phyloP scores from a whole-genome alignment of 1,140 invertebrate species.

The Dinothrombium tinctorium region DNA sequence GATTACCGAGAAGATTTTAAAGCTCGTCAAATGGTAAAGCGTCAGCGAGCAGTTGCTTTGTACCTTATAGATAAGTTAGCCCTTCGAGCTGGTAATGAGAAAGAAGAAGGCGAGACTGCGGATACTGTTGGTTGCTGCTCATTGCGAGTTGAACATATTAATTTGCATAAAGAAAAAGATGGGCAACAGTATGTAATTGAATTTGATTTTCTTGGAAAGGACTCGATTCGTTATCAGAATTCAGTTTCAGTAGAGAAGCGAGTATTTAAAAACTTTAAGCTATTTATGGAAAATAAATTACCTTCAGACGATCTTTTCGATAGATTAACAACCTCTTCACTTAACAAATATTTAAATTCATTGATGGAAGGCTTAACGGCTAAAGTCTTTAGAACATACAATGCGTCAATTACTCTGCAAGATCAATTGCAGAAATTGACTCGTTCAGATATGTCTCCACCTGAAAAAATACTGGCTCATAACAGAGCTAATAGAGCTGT shows the following conservation, averaged over 20 bases:
- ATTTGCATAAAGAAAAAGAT: constrained; percentile 56
- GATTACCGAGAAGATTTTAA: constrained; percentile 84
- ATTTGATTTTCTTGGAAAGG: constrained; percentile 93
- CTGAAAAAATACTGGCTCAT: constrained; percentile 69
- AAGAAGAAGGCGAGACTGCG: constrained; percentile 88
- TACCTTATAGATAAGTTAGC: constrained; percentile 96
- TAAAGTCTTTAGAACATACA: constrained; percentile 99
- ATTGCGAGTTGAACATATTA: constrained; percentile 86
- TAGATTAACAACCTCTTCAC: constrained; percentile 73
- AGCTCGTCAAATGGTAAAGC: constrained; percentile 90
- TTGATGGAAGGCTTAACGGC: constrained; percentile 96
- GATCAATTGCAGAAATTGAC: constrained; percentile 82
- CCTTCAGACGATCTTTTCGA: constrained; percentile 93
- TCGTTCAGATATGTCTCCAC: constrained; percentile 31
- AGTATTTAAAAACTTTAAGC: constrained; percentile 90
- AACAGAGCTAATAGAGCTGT: constrained; percentile 96
- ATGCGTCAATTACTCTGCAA: constrained; percentile 91
- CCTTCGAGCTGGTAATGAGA: constrained; percentile 96
- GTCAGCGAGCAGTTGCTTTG: constrained; percentile 86
- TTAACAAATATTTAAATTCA: constrained; percentile 94
- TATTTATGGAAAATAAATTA: constrained; percentile 94
- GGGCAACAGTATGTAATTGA: constrained; percentile 77
- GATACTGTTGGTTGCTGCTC: constrained; percentile 99
- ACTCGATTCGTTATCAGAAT: constrained; percentile 89
- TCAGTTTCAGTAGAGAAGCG: constrained; percentile 89